Base-by-base conservation (phyloP, 37 sponge, comb jelly and placozoan species). In the Crambe crambe region DNA sequence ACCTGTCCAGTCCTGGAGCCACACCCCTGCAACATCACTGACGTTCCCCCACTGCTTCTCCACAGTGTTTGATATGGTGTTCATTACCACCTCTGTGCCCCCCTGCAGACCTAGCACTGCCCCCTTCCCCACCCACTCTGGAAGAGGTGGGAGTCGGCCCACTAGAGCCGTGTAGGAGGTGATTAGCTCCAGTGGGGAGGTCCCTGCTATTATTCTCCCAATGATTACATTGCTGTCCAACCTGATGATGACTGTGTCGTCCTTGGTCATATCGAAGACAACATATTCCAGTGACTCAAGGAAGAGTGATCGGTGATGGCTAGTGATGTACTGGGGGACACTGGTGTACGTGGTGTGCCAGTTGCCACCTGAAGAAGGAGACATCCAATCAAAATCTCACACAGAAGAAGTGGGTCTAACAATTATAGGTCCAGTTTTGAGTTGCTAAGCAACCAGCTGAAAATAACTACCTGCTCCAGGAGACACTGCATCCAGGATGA, bases 1-100 rank as follows among this genome's bases (percentile, higher is more conserved):
- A 3, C 94, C 94, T n/a, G 90, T 86, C 94, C 94, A 93, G 58
- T 93, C 94, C 72, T 93, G 94, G 23, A 93, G 74, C 94, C 94
- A 93, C 69, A 93, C 86, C 4, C 71, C 94, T 22, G 76, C 84
- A 36, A 91, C 80, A 44, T 91, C 92, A 35, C 84, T 82, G 54
- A 76, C 20, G 51, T 67, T 80, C 2, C 88, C 88, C 60, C 42
- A 56, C 58, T 42, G 38, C 26, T 32, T 23, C 56, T 83, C 54
- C 60, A 76, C 68, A 43, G 70, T 40, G 56, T 83, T 61, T 8
- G 56, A 31, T 3, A 92, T 18, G 21, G 58, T 76, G 42, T 85
- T 69, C 58, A 73, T 26, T 10, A 92, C 93, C 23, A 37, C 71
- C 10, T 56, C 73, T 15, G 85, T 84, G 10, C 93, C 94, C 40